A percentile compares a stretch with the other conserved stretches of the same genome.
Conservation (phyloP, 2,888 invertebrate species). For the Lepidocyrtoides sp. region DNA sequence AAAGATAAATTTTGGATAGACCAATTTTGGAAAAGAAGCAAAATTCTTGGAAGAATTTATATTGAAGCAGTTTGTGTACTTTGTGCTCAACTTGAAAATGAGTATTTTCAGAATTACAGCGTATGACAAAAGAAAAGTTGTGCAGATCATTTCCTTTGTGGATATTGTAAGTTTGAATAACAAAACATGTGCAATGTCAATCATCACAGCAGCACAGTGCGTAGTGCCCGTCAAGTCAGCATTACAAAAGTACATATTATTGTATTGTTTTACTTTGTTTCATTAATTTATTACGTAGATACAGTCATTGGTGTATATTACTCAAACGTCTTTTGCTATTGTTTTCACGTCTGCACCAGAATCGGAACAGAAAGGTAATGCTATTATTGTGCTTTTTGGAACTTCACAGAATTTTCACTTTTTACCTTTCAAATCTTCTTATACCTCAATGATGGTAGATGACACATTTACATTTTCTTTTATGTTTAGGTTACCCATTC, state of each 20-base stretch:
- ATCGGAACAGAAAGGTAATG: conserved; percentile 60
- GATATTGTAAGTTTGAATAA: conserved; percentile 76
- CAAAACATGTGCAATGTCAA: no score
- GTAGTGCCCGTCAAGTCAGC: no score
- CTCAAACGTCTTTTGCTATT: conserved; percentile 51
- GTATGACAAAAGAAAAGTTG: conserved; percentile 68
- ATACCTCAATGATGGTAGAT: background rate
- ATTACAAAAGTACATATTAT: no score
- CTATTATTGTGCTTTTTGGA: no score
- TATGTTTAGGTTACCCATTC: conserved; percentile 68
- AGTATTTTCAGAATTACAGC: conserved; percentile 66
- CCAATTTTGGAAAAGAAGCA: no score
- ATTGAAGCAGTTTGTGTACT: background rate
- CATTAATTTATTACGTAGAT: conserved; percentile 30
- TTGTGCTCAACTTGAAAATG: conserved; percentile 34
- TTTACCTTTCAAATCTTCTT: background rate
- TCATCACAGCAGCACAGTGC: no score
- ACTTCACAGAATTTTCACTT: background rate
- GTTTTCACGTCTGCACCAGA: conserved; percentile 64
- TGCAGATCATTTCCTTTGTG: conserved; percentile 66
- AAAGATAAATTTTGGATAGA: no score
- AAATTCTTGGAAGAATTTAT: no score
- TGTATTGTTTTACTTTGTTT: background rate
- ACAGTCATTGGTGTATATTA: conserved; percentile 69
- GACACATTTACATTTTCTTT: background rate